phyloP scores from a whole-genome alignment of 2,113 vertebrate species.

The Myrmophylax atrothorax region DNA sequence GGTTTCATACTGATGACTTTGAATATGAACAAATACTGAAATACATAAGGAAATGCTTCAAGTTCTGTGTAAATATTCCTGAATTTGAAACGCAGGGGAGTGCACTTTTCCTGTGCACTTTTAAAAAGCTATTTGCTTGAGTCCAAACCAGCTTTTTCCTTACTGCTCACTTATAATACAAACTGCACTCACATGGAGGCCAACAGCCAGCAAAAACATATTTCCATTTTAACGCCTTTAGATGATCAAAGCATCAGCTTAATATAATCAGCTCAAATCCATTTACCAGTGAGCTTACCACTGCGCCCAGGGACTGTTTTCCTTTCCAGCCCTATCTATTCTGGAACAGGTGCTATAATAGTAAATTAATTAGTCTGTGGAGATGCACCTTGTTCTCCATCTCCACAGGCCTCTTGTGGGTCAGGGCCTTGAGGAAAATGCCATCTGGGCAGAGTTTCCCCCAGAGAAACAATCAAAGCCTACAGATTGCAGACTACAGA shows the following conservation, averaged over 20 bases:
- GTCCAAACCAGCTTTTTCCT: slow-evolving; percentile 61
- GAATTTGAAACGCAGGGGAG: not conserved
- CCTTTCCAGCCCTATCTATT: slow-evolving; percentile 91
- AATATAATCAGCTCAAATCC: slow-evolving; percentile 99
- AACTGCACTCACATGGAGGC: slow-evolving; percentile 72
- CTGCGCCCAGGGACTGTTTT: slow-evolving; percentile 84
- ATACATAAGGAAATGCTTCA: slow-evolving; percentile 10
- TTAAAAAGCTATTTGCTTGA: slow-evolving; percentile 65
- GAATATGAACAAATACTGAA: slow-evolving; percentile 28
- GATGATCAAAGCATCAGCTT: slow-evolving; percentile 98
- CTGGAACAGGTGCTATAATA: slow-evolving; percentile 99
- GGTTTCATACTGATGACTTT: not conserved
- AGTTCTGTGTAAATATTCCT: slow-evolving; percentile 29
- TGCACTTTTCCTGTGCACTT: not conserved
- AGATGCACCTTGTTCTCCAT: slow-evolving; percentile 96
- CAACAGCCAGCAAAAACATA: slow-evolving; percentile 89
- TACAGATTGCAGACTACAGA: slow-evolving; percentile 86
- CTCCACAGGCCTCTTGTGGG: slow-evolving; percentile 88
- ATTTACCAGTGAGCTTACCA: slow-evolving; percentile 88
- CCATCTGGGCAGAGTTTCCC: slow-evolving; percentile 94
- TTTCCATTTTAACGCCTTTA: slow-evolving; percentile 98
- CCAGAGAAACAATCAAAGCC: slow-evolving; percentile 86
- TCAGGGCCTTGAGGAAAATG: slow-evolving; percentile 91
- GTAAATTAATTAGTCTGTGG: slow-evolving; percentile 99
- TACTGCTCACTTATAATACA: slow-evolving; percentile 63